A percentile compares a stretch with the other conserved stretches of the same genome.
Conservation (phyloP, 2,113 vertebrate genomes). For the Channa argus region DNA sequence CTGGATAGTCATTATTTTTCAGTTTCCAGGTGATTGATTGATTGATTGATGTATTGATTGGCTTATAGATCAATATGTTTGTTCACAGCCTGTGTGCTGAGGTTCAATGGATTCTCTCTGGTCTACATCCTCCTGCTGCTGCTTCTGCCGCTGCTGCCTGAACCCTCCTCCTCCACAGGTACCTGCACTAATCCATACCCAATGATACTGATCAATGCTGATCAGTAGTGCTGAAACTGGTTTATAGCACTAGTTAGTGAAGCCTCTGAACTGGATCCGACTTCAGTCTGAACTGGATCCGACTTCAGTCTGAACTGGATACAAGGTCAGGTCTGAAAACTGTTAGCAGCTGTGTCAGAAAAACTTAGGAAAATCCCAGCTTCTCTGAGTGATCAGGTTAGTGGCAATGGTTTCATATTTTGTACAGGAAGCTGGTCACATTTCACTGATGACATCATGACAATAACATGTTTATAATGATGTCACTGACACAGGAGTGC, state of each 20-base stretch:
- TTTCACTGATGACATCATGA: constrained; percentile 18
- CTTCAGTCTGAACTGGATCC: too few relatives aligned
- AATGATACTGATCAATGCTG: background rate
- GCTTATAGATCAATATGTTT: constrained; percentile 5
- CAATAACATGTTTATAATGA: constrained; percentile 4
- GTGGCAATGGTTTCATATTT: too few relatives aligned
- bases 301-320: too few relatives aligned
- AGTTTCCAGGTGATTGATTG: background rate
- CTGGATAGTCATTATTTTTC: background rate
- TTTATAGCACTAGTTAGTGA: too few relatives aligned
- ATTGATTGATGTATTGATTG: background rate
- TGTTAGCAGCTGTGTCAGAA: too few relatives aligned
- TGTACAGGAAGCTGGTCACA: too few relatives aligned
- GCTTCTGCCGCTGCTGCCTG: constrained; percentile 92
- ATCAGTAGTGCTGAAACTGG: background rate
- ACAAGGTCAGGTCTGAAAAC: too few relatives aligned
- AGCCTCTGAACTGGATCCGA: too few relatives aligned
- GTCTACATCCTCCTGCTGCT: constrained; percentile 96
- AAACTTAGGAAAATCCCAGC: too few relatives aligned
- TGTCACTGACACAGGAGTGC: background rate
- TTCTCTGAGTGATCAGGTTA: too few relatives aligned
- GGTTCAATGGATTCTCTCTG: constrained; percentile 94
- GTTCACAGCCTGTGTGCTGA: constrained; percentile 88
- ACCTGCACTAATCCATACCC: background rate
- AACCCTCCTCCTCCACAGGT: constrained; percentile 92